Evolutionary conservation across 2,113 vertebrate species (phyloP).

Genomic region (Cyanistes caeruleus): DNA sequence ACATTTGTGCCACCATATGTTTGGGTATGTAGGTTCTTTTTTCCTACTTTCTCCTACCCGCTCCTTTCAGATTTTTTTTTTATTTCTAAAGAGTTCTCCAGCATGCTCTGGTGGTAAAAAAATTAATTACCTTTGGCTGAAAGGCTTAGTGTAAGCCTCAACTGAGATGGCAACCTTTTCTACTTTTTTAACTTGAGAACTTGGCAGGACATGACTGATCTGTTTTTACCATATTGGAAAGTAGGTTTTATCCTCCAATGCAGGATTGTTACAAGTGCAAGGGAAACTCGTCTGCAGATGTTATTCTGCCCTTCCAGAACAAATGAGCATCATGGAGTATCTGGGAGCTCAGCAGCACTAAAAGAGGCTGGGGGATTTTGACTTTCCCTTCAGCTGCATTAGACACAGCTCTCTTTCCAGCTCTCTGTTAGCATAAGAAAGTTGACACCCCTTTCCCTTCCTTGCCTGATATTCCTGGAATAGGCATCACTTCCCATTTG

Average conservation of each 20-base stretch:
- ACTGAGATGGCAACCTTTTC: not conserved
- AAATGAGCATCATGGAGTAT: not conserved
- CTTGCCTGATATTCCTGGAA: not conserved
- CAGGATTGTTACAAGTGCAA: not conserved
- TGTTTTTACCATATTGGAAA: slow-evolving; percentile 7
- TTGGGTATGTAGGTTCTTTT: not conserved
- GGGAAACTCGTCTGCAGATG: not conserved
- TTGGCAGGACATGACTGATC: not conserved
- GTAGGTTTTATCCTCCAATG: not conserved
- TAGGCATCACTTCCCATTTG: not conserved
- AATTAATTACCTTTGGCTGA: not conserved
- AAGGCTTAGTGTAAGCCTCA: not conserved
- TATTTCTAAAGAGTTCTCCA: not conserved
- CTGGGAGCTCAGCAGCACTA: not conserved
- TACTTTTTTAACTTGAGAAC: not conserved
- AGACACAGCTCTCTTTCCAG: not conserved
- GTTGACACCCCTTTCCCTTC: not conserved
- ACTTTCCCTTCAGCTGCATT: not conserved
- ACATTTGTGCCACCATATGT: not conserved
- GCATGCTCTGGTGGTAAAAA: not conserved
- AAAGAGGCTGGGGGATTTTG: not conserved
- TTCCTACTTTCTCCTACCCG: not conserved
- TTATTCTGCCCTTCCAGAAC: not conserved
- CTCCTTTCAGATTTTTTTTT: not conserved
- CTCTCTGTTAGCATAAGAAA: not conserved